phyloP scores from a whole-genome alignment of 2,797 vertebrate species.

The Schizothorax lantsangensis region DNA sequence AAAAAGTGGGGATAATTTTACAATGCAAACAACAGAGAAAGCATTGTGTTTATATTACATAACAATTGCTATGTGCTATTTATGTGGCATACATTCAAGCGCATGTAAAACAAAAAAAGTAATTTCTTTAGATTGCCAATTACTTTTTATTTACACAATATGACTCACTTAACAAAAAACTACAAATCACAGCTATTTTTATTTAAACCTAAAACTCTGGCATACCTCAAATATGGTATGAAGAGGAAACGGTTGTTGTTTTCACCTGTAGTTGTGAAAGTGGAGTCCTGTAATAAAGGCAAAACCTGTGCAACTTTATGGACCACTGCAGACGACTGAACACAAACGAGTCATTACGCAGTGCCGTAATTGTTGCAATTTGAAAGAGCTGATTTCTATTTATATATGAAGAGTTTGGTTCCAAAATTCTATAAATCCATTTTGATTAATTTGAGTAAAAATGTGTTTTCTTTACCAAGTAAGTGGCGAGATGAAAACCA shows the following conservation, averaged over 20 bases:
- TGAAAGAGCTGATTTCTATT: background rate
- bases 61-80: background rate
- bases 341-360: background rate
- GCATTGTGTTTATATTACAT: constrained; percentile 5
- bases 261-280: background rate
- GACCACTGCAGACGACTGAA: background rate
- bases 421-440: too few species aligned
- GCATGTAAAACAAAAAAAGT: background rate
- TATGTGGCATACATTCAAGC: background rate
- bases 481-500: too few species aligned
- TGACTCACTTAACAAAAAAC: background rate
- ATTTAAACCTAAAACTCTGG: too few species aligned
- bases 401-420: too few species aligned
- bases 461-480: too few species aligned
- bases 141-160: background rate
- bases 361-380: background rate
- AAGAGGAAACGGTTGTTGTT: background rate
- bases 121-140: constrained; percentile 24
- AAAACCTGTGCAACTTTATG: background rate
- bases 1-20: background rate
- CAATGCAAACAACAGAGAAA: background rate
- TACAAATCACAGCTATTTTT: background rate
- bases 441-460: too few species aligned
- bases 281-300: background rate
- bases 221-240: background rate